phyloP scores from a whole-genome alignment of 35 echinoderm and acorn worm species.

The Acanthaster planci region DNA sequence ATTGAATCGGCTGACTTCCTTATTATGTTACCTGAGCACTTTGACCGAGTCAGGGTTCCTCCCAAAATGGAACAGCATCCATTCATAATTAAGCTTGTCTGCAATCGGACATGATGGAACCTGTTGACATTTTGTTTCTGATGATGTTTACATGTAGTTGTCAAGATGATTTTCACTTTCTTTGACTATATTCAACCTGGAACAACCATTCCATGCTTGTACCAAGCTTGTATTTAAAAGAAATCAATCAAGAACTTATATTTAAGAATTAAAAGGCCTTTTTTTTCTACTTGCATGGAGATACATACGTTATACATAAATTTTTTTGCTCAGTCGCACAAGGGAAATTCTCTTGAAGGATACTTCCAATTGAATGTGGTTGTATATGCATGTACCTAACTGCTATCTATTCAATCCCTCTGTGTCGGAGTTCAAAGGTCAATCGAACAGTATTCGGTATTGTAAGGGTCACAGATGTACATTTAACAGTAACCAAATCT shows the following conservation, averaged over 20 bases:
- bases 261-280: neutral
- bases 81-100: too few relatives aligned
- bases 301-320: neutral
- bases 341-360: neutral
- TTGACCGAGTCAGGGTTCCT: too few relatives aligned
- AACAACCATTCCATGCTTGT: too few relatives aligned
- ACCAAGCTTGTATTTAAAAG: too few relatives aligned
- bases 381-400: neutral
- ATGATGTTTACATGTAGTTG: too few relatives aligned
- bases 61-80: too few relatives aligned
- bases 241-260: neutral
- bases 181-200: too few relatives aligned
- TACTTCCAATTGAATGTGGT: neutral
- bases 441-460: neutral
- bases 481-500: slow-evolving; percentile 14
- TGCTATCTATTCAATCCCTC: neutral
- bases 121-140: too few relatives aligned
- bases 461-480: slow-evolving; percentile 12
- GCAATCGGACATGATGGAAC: too few relatives aligned
- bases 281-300: neutral
- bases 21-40: slow-evolving; percentile 8
- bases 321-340: neutral
- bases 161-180: too few relatives aligned
- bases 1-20: slow-evolving; percentile 8
- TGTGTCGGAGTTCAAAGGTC: neutral